Conservation (phyloP, 1,140 invertebrate genomes). For the Dreissena polymorpha region DNA sequence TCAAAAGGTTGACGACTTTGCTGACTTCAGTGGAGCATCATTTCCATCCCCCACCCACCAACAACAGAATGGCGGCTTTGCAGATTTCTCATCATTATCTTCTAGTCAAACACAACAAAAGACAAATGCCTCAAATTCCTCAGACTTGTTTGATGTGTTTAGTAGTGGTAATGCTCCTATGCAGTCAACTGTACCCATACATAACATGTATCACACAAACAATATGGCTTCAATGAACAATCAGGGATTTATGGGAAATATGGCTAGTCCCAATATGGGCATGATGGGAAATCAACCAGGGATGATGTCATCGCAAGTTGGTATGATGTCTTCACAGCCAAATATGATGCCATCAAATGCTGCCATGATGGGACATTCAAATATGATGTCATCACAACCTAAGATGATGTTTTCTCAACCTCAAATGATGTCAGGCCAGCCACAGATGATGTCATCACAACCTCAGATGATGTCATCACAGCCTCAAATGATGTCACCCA, state of each 20-base stretch:
- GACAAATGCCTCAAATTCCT: constrained; percentile 8
- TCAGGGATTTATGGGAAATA: constrained; percentile 53
- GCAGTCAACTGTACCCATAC: constrained; percentile 30
- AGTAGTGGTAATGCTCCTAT: constrained; percentile 33
- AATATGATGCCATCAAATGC: constrained; percentile 31
- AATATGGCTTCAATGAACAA: constrained; percentile 43
- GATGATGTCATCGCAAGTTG: constrained; percentile 7
- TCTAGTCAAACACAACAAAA: constrained; percentile 30
- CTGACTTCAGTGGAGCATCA: constrained; percentile 44
- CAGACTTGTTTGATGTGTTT: constrained; percentile 52
- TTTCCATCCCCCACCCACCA: constrained; percentile 11
- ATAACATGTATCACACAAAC: constrained; percentile 22
- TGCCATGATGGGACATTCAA: constrained; percentile 45
- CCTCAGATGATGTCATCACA: constrained; percentile 11
- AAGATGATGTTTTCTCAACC: constrained; percentile 31
- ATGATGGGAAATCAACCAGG: constrained; percentile 36
- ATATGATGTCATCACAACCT: constrained; percentile 47
- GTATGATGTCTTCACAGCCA: constrained; percentile 32
- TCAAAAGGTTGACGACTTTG: constrained; percentile 42
- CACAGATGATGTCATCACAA: constrained; percentile 31
- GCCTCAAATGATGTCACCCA: constrained; percentile 3
- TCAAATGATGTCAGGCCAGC: constrained; percentile 17
- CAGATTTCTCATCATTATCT: constrained; percentile 39
- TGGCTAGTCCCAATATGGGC: constrained; percentile 33
- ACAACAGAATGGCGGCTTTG: constrained; percentile 52